Percentiles rank a stretch among this genome's conserved stretches.
Evolutionary conservation across 2,113 vertebrate genomes (phyloP).

Genomic region (Illadopsis cleaveri): DNA sequence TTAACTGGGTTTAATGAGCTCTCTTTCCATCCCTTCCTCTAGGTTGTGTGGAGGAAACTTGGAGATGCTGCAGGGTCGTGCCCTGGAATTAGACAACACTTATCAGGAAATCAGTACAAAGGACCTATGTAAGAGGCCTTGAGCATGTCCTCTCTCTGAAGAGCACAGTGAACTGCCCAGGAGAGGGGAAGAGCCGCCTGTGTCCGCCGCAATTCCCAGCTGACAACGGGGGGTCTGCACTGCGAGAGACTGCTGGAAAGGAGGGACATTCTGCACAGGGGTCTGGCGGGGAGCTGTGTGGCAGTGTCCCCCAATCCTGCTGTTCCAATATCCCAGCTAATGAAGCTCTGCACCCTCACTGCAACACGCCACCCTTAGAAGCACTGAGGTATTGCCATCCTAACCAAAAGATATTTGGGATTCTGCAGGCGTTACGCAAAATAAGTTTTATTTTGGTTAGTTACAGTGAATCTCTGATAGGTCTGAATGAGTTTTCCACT

Average conservation of each 20-base stretch:
- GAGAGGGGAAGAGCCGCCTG: not conserved
- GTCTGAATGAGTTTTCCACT: not conserved
- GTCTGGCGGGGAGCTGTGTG: not conserved
- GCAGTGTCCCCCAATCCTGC: not conserved
- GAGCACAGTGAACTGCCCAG: not conserved
- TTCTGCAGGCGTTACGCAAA: not conserved
- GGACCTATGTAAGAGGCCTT: conserved; percentile 75
- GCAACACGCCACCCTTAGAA: conserved; percentile 20
- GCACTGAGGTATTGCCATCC: conserved; percentile 33
- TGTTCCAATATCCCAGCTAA: not conserved
- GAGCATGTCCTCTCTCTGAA: not conserved
- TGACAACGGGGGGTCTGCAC: not conserved
- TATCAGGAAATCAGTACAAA: conserved; percentile 82
- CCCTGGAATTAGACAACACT: conserved; percentile 85
- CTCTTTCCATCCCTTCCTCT: conserved; percentile 38
- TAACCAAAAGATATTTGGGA: not conserved
- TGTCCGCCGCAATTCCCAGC: conserved; percentile 9
- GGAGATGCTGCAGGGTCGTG: conserved; percentile 86
- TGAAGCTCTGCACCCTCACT: not conserved
- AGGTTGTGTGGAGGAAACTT: conserved; percentile 87
- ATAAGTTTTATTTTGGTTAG: not conserved
- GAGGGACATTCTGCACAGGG: not conserved
- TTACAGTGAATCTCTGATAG: not conserved
- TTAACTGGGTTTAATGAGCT: not conserved
- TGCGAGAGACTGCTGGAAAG: not conserved